Evolutionary conservation across 64 coral and sea anemone genomes (phyloP).

Genomic region (Anthopleura sola): DNA sequence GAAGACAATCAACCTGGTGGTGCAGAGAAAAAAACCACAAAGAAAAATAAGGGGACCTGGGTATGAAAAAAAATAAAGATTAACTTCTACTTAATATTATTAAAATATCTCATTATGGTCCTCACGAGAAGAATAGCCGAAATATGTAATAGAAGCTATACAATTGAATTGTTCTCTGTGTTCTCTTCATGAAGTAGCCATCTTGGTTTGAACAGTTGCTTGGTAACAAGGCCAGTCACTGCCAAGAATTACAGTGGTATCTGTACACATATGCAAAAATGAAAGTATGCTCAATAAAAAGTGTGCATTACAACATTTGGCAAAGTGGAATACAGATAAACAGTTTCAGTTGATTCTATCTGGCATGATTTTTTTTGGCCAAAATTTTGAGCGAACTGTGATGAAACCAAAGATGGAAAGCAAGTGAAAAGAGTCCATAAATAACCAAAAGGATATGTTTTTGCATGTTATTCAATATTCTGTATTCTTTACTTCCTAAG

Average conservation of each 20-base stretch:
- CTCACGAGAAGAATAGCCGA: not conserved
- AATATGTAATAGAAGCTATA: not conserved
- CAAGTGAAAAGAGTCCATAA: not conserved
- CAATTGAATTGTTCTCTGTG: not conserved
- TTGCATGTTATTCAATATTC: not conserved
- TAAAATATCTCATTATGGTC: not conserved
- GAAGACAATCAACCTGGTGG: not conserved
- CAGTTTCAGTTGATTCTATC: no score
- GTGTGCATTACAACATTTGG: no score
- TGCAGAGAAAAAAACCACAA: not conserved
- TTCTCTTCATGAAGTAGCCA: not conserved
- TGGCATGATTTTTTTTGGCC: no score
- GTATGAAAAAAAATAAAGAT: not conserved
- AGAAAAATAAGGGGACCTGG: conserved; percentile 22
- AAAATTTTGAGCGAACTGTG: no score
- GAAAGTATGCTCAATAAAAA: no score
- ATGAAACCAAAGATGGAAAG: not conserved
- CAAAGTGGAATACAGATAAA: no score
- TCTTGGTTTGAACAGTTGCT: not conserved
- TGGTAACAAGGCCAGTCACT: not conserved
- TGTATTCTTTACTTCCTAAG: not conserved
- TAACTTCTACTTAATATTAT: not conserved
- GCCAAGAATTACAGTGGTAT: not conserved
- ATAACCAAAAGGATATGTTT: not conserved
- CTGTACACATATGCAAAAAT: no score